phyloP scores from a whole-genome alignment of 2,888 invertebrate genomes.

The Elmis aenea region DNA sequence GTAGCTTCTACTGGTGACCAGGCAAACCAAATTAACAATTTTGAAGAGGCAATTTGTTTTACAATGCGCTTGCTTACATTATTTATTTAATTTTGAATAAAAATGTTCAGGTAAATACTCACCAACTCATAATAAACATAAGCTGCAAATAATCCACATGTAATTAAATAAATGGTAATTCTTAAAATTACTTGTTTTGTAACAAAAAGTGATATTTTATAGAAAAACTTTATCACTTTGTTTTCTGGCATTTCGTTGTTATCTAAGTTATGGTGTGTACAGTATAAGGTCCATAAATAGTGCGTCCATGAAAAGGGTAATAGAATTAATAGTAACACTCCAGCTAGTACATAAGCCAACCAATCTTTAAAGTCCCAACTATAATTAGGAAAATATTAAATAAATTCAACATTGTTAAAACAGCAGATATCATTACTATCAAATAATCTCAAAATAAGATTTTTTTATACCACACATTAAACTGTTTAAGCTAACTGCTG shows the following conservation, averaged over 20 bases:
- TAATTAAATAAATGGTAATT: slow-evolving; percentile 61
- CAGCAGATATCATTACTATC: no score
- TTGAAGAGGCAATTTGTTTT: no score
- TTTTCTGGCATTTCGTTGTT: slow-evolving; percentile 56
- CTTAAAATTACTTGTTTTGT: slow-evolving; percentile 60
- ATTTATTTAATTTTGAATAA: no score
- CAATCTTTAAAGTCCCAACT: slow-evolving; percentile 32
- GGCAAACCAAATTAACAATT: no score
- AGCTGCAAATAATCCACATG: slow-evolving; percentile 59
- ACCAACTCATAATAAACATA: no score
- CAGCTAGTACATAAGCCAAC: slow-evolving; percentile 47
- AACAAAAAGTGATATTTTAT: slow-evolving; percentile 56
- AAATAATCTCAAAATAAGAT: no score
- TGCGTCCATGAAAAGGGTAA: slow-evolving; percentile 73
- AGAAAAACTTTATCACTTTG: slow-evolving; percentile 51
- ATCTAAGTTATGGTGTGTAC: slow-evolving; percentile 45
- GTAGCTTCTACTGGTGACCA: no score
- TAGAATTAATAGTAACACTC: slow-evolving; percentile 52
- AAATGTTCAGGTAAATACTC: no score
- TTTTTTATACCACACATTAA: no score
- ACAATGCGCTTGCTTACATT: no score
- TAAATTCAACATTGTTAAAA: no score
- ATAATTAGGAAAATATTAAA: slow-evolving; percentile 14
- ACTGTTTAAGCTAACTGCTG: no score
- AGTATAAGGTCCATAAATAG: slow-evolving; percentile 57